Base-by-base conservation (phyloP, 2,113 vertebrate genomes). In the Carassius auratus region DNA sequence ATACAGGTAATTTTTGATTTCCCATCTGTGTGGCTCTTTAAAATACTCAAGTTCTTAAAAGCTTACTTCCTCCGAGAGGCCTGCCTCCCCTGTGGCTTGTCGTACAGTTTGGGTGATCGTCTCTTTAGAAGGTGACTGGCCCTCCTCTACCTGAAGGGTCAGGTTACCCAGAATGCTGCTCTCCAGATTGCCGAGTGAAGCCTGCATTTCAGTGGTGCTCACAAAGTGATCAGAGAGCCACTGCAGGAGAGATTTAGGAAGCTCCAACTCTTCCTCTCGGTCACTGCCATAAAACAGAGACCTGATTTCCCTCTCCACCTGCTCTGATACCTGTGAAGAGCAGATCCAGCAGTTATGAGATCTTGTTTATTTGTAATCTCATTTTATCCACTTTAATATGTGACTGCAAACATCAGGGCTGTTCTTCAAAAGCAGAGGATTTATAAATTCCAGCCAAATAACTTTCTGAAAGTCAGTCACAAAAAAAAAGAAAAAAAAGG, bases 61-160 rank as follows among this genome's bases (percentile, higher is more conserved):
- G 6, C 93, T 91, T 87, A 98, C 97, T 94, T 95, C 93, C 89
- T 94, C 92, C 0, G 96, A 96, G 73, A 99, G 92, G 14, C 96
- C 96, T 0, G 92, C 78, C 26, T 93, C 80, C 9, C 94, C 92
- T 0, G 92, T 87, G 3, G 91, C 85, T 0, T 85, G 82, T 66
- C 48, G 26, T 3, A 95, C 82, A 0, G 93, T 92, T 1, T 85
- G 91, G 14, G 92, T 88, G 13, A 52, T 52, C 13, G 92, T 75
- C 21, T 94, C 93, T 2, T 92, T 71, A 4, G 91, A 86, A 0
- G 89, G 64, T 81, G 90, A 81, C 19, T 94, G 91, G 2, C 91
- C 92, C 50, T 90, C 83, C 26, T 94, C 92, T 52, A 94, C 76
- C 52, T 95, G 93, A 52, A 88, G 89, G 42, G 93, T 94, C 77